Evolutionary conservation across 2,888 invertebrate species (phyloP), one percentile per base, ranked within the genome.

Genomic region (Noctua comes): DNA sequence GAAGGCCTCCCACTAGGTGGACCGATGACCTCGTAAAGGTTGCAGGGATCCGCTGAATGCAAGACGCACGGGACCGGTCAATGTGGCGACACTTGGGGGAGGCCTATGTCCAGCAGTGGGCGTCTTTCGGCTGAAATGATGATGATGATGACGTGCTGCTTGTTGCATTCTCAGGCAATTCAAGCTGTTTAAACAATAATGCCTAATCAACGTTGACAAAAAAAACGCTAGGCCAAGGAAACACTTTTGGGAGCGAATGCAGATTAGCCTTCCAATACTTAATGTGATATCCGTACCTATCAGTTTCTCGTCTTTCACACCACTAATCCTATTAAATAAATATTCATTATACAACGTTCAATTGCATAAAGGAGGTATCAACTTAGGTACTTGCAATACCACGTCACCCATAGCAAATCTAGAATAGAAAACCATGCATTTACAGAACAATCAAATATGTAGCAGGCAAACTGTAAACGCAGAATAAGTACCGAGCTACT

Each of bases 341-440:
- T 27, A 57, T n/a, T n/a, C 4, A n/a, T 57, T 62, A 31, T 2
- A 68, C 48, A 68, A 68, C 51, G 21, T 13, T 24, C 0, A 24
- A 54, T 3, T 24, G 54, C 51, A 51, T 57, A 13, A n/a, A 57
- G n/a, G 13, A 13, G n/a, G 13, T n/a, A n/a, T 27, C 27, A 7
- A 65, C 46, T 13, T 21, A 31, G 6, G 27, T 77, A 59, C 68
- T 40, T 31, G 43, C n/a, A 62, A 27, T 46, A 46, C 8, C 18
- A 36, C 68, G 59, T n/a, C 31, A 62, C 11, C 24, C 54, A 40
- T 36, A 36, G 16, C 46, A 46, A 57, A 79, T 65, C 36, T 48
- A 81, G 24, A 81, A 82, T 54, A 51, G 11, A 62, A 62, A n/a
- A 24, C 54, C 51, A 75, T 36, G 66, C 73, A 51, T 64, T 54